Evolutionary conservation across 2,797 vertebrate species (phyloP), one percentile per base, ranked within the genome.

Genomic region (Ctenochaetus hawaiiensis): DNA sequence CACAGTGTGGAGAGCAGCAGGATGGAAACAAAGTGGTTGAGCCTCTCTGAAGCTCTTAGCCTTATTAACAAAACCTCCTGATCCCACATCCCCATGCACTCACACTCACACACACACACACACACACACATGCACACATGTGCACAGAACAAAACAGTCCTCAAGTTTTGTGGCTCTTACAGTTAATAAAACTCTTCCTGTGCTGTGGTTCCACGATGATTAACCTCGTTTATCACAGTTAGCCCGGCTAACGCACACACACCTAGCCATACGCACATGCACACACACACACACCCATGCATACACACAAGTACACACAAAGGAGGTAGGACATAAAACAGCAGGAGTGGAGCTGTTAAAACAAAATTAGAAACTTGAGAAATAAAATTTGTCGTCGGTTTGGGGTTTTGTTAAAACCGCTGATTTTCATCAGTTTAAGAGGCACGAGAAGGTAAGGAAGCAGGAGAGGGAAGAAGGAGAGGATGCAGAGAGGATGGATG

Each of bases 141-240:
- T 30, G 54, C 41, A 45, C 39, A 77, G 12, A 63, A 20, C 73
- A 54, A 86, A 75, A 69, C 73, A 64, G 48, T 87, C 60, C 52
- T 44, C 62, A 70, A 72, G 78, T 80, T 78, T 66, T 76, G 67
- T 80, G 77, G 67, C 79, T 82, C 82, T 91, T 87, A 81, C 53
- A 78, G 85, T 89, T 88, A 89, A 90, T 92, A 87, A 91, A 90
- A 87, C 45, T 74, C 62, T 79, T 81, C 81, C 80, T 84, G 78
- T 39, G 78, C 83, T 66, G 77, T 61, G 52, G 81, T 68, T 84
- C 67, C 64, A 59, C 66, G 54, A 80, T 81, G 85, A 92, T 92
- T 93, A 92, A 90, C 83, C 88, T 90, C 58, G 11, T 93, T 90
- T 83, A 87, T 92, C 89, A 91, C 74, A 75, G 84, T 88, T 85